Conservation (phyloP, 2,888 invertebrate genomes). For the Rhopalosiphum nymphaeae region DNA sequence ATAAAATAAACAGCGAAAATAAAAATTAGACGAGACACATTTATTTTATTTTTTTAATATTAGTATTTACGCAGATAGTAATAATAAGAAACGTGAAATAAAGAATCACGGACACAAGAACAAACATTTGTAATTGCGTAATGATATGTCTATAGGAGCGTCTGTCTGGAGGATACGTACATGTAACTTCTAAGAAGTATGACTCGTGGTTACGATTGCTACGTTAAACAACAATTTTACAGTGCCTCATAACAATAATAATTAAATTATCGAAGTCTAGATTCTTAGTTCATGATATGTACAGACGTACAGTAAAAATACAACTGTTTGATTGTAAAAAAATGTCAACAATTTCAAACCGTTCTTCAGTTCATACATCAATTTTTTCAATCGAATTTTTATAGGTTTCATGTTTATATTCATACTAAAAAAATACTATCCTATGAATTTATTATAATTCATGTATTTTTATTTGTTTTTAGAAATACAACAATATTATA, state of each 20-base stretch:
- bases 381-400: not conserved
- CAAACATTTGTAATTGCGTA: constrained; percentile 43
- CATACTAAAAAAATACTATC: not conserved
- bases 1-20: constrained; percentile 6
- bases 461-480: not conserved
- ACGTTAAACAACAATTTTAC: constrained; percentile 26
- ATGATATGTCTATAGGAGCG: constrained; percentile 22
- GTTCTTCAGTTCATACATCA: not conserved
- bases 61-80: constrained; percentile 10
- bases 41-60: not conserved
- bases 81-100: constrained; percentile 7
- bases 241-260: constrained; percentile 18
- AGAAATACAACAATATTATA: not conserved
- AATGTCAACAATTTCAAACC: not conserved
- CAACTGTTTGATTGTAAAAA: not conserved
- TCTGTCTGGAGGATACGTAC: constrained; percentile 9
- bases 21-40: not conserved
- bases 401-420: not conserved
- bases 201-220: constrained; percentile 13
- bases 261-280: constrained; percentile 5
- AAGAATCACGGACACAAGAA: constrained; percentile 18
- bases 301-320: not conserved
- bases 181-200: constrained; percentile 31
- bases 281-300: not conserved
- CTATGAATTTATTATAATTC: not conserved